phyloP scores from a whole-genome alignment of 2,888 invertebrate genomes.

The Auanema freiburgensis region DNA sequence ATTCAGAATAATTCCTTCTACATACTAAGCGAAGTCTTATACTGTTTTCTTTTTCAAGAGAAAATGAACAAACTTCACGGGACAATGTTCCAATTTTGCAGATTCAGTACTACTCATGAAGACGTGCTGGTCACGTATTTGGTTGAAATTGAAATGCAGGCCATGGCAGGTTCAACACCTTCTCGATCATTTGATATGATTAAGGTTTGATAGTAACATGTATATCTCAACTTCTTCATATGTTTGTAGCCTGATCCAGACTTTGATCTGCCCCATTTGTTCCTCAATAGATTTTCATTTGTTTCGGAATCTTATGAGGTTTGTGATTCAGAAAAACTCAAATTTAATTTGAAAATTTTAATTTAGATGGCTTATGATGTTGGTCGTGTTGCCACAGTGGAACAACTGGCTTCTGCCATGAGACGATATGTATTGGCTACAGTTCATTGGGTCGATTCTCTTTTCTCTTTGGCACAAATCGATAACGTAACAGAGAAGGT shows the following conservation, averaged over 20 bases:
- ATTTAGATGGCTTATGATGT: conserved; percentile 42
- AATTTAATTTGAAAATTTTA: not conserved
- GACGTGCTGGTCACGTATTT: conserved; percentile 49
- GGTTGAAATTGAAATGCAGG: conserved; percentile 51
- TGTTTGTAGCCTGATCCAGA: conserved; percentile 46
- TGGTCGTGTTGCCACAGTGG: conserved; percentile 51
- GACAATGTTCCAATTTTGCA: conserved; percentile 11
- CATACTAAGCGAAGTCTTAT: not conserved
- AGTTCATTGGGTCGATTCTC: conserved; percentile 59
- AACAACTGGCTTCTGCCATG: conserved; percentile 56
- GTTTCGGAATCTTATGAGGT: conserved; percentile 38
- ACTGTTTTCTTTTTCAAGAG: conserved; percentile 6
- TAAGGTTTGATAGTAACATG: not conserved
- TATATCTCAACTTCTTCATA: not conserved
- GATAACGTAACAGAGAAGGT: conserved; percentile 49
- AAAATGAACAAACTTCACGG: no score
- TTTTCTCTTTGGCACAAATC: conserved; percentile 49
- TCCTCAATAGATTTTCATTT: conserved; percentile 39
- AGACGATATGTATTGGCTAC: conserved; percentile 50
- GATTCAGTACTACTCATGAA: conserved; percentile 34
- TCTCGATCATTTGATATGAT: not conserved
- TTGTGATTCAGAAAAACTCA: not conserved
- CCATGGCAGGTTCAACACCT: conserved; percentile 2
- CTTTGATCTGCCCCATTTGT: conserved; percentile 44
- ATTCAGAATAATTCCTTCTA: not conserved